Evolutionary conservation across 2,888 invertebrate genomes (phyloP), one percentile per base, ranked within the genome.

Genomic region (Meteorus colon): DNA sequence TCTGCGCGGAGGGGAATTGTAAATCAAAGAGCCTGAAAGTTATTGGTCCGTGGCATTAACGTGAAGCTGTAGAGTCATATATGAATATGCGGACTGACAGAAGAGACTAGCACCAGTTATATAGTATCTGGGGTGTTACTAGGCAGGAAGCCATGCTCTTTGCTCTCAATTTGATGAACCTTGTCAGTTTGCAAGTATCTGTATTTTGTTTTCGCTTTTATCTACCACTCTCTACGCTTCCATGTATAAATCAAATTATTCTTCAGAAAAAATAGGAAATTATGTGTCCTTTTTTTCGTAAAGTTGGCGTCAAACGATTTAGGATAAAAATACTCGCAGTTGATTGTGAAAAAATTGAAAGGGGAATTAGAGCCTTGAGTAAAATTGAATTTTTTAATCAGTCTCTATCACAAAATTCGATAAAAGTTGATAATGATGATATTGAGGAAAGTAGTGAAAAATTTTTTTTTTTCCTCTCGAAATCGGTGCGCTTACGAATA

Each of bases 141-240:
- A 89, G 84, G 89, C 85, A 83, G 83, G 87, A 89, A 88, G 87
- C 88, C 88, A 84, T 87, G 83, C 19, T 65, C 83, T 85, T 83
- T 81, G 84, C 82, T 84, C 81, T 83, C 81, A 81, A 82, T 84
- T 86, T 85, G 86, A 87, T 88, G 87, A 87, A 86, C 82, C 81
- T 37, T 67, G 63, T 59, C 69, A 67, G 55, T 29, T 14, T 37
- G 24, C 41, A 66, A 19, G 37, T 29, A 62, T 72, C 27, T 55
- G 24, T 37, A 10, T 55, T 19, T 10, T 24, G 6, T 51, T 24
- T 8, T 45, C 63, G 41, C 34, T 45, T 19, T 10, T 55, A 16
- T 48, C 1, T 41, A 24, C 27, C 14, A 24, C n/a, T 29, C 27
- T 2, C 29, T n/a, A n/a, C n/a, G 19, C 19, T 31, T 31, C 10